Conservation (phyloP, 2,797 vertebrate species). For the Myoxocephalus aenaeus region DNA sequence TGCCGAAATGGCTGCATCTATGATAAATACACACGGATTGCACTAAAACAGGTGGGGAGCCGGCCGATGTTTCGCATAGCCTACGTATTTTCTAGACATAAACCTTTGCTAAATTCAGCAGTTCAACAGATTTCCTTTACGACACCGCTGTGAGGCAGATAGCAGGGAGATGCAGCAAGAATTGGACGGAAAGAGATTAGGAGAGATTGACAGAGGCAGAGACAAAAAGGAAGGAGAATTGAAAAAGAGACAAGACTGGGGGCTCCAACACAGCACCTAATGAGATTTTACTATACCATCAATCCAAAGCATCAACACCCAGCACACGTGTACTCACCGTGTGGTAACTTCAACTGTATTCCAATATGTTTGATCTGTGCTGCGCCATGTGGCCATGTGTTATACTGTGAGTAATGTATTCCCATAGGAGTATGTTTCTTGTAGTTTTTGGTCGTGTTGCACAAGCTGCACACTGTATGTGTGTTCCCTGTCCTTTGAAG, state of each 20-base stretch:
- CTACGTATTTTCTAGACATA: slow-evolving; percentile 57
- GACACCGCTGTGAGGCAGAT: slow-evolving; percentile 43
- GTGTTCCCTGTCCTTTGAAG: slow-evolving; percentile 72
- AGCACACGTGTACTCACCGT: slow-evolving; percentile 42
- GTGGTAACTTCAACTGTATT: slow-evolving; percentile 51
- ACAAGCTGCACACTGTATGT: slow-evolving; percentile 52
- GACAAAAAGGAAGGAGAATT: slow-evolving; percentile 24
- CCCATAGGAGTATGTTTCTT: slow-evolving; percentile 65
- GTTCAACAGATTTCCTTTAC: slow-evolving; percentile 61
- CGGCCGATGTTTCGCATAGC: slow-evolving; percentile 50
- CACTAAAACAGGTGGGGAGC: slow-evolving; percentile 69
- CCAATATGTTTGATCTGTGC: slow-evolving; percentile 57
- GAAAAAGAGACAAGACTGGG: slow-evolving; percentile 32
- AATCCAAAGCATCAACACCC: slow-evolving; percentile 47
- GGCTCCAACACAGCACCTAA: slow-evolving; percentile 49
- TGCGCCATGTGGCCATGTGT: slow-evolving; percentile 46
- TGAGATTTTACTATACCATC: slow-evolving; percentile 57
- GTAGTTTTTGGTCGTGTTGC: slow-evolving; percentile 42
- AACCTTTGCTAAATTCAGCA: slow-evolving; percentile 62
- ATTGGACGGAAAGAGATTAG: not conserved
- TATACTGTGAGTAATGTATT: slow-evolving; percentile 58
- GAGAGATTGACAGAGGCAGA: slow-evolving; percentile 18
- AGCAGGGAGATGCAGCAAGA: slow-evolving; percentile 20
- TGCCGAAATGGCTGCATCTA: slow-evolving; percentile 62
- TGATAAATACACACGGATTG: slow-evolving; percentile 72